These are phyloP conservation scores for Callimorpha dominula DNA, from an alignment of 2,888 invertebrate genomes.

Conservation along the genomic window DNA sequence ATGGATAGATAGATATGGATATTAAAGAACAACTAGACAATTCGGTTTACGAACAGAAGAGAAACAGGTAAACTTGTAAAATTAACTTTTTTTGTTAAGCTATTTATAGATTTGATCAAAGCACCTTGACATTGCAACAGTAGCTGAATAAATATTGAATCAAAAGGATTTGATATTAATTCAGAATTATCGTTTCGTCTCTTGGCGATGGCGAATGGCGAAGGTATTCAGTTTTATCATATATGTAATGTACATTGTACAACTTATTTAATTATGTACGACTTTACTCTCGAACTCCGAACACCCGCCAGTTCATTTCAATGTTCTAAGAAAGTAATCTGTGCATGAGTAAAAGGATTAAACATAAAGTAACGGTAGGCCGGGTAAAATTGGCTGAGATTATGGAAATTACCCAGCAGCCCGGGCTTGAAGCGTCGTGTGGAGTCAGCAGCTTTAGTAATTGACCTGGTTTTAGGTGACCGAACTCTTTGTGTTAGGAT, in stretches of 20 bases:
- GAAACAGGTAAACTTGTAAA: too few species aligned
- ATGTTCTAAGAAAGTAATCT: conserved; percentile 32
- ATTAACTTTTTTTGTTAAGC: too few species aligned
- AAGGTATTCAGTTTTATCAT: too few species aligned
- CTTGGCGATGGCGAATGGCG: too few species aligned
- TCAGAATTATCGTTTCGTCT: too few species aligned
- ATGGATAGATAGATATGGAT: too few species aligned
- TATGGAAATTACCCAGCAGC: conserved; percentile 49
- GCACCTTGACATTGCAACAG: too few species aligned
- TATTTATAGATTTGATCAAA: too few species aligned
- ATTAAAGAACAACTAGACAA: too few species aligned
- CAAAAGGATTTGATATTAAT: too few species aligned
- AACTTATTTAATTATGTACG: neutral
- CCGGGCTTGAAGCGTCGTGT: conserved; percentile 18
- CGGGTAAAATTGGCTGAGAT: conserved; percentile 45
- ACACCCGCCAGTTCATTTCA: neutral
- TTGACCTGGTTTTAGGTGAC: conserved; percentile 53
- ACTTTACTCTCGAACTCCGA: neutral
- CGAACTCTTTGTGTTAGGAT: conserved; percentile 41
- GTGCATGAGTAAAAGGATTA: conserved; percentile 40
- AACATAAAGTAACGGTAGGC: conserved; percentile 39
- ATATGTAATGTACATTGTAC: neutral
- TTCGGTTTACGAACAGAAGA: too few species aligned
- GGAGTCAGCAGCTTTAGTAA: conserved; percentile 49
- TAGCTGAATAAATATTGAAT: too few species aligned